A percentile compares a stretch with the other conserved stretches of the same genome.
These are phyloP conservation scores for Siniperca undulata DNA, from an alignment of 2,797 vertebrate species.

Conservation along the genomic window DNA sequence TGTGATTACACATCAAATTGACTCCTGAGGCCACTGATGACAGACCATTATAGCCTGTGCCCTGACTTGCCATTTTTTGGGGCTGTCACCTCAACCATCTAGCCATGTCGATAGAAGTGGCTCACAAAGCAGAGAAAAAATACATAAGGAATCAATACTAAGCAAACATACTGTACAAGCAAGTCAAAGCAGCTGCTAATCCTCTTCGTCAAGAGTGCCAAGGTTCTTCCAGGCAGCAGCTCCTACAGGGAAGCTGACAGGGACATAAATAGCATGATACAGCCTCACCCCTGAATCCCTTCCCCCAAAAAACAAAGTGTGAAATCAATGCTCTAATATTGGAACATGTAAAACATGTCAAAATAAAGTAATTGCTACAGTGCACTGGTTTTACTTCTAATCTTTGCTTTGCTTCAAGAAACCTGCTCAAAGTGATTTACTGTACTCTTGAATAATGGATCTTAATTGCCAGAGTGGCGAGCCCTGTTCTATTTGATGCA, in stretches of 20 bases:
- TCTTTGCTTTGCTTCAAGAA: neutral
- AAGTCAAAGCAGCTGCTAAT: constrained; percentile 67
- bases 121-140: constrained; percentile 25
- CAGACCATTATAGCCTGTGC: neutral
- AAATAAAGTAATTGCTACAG: constrained; percentile 5
- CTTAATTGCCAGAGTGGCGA: neutral
- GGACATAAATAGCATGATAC: neutral
- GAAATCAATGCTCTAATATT: constrained; percentile 26
- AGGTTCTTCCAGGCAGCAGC: constrained; percentile 10
- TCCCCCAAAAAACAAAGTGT: neutral
- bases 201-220: constrained; percentile 32
- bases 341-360: constrained; percentile 14
- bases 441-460: neutral
- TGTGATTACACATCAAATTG: constrained; percentile 39
- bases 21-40: constrained; percentile 11
- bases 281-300: neutral
- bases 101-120: constrained; percentile 19
- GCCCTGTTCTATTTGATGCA: neutral
- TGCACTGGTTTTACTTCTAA: neutral
- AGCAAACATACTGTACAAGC: constrained; percentile 60
- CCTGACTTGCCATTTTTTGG: neutral
- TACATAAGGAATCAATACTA: constrained; percentile 65
- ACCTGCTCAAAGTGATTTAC: constrained; percentile 5
- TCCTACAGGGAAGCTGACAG: constrained; percentile 10
- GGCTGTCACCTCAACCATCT: neutral